Percentiles rank a stretch among this genome's conserved stretches.
Conservation (phyloP, 2,888 invertebrate species). For the Eugnorisma glareosa region DNA sequence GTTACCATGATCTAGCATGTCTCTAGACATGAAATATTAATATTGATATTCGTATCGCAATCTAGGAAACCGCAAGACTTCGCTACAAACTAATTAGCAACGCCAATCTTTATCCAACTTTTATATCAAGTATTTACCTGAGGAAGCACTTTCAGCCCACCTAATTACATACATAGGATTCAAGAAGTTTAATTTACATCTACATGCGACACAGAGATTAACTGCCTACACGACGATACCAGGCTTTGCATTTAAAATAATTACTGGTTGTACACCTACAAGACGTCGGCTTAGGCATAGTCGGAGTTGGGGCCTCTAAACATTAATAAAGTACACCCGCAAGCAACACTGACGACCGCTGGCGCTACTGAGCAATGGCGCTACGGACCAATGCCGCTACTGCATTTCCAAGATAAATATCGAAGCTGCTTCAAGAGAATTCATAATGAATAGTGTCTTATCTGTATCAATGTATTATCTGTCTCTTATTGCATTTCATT, state of each 20-base stretch:
- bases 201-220: slow-evolving; percentile 75
- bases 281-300: slow-evolving; percentile 56
- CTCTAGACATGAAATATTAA: slow-evolving; percentile 33
- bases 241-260: slow-evolving; percentile 81
- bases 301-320: slow-evolving; percentile 49
- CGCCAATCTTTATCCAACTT: background rate
- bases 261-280: slow-evolving; percentile 74
- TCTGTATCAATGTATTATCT: slow-evolving; percentile 47
- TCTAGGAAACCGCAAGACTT: slow-evolving; percentile 8
- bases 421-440: slow-evolving; percentile 49
- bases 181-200: slow-evolving; percentile 67
- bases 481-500: slow-evolving; percentile 43
- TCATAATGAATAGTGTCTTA: slow-evolving; percentile 53
- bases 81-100: slow-evolving; percentile 28
- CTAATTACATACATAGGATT: slow-evolving; percentile 41
- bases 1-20: slow-evolving; percentile 25
- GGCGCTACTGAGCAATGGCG: slow-evolving; percentile 46
- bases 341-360: slow-evolving; percentile 57
- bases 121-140: background rate
- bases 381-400: slow-evolving; percentile 60
- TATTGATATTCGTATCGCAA: slow-evolving; percentile 40
- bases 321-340: slow-evolving; percentile 70
- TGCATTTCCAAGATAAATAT: slow-evolving; percentile 69
- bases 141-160: slow-evolving; percentile 14
- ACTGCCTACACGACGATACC: slow-evolving; percentile 76